Conservation (phyloP, 2,888 invertebrate genomes). For the Apamea crenata region DNA sequence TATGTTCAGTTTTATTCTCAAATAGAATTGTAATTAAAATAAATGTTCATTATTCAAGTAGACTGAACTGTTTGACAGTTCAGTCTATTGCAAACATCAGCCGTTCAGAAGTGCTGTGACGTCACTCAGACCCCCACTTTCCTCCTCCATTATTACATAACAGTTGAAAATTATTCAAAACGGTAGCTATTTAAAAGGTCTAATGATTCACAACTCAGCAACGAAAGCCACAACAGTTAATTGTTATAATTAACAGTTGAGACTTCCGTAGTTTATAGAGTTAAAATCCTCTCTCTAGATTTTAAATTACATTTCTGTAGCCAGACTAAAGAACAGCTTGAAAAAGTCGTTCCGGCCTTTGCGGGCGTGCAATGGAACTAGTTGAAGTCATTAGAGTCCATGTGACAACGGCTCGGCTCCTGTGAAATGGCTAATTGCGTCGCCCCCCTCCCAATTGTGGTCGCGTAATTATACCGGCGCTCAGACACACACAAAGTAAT, state of each 20-base stretch:
- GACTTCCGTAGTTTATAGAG: slow-evolving; percentile 48
- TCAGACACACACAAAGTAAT: slow-evolving; percentile 66
- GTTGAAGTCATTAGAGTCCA: slow-evolving; percentile 72
- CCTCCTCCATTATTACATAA: background rate
- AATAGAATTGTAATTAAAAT: background rate
- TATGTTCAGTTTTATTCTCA: background rate
- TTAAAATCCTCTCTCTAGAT: slow-evolving; percentile 48
- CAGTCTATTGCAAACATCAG: background rate
- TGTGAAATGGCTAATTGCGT: slow-evolving; percentile 75
- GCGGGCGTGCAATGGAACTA: slow-evolving; percentile 60
- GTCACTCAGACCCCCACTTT: background rate
- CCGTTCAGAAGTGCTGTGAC: background rate
- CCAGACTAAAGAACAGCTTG: slow-evolving; percentile 51
- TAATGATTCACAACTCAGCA: slow-evolving; percentile 39
- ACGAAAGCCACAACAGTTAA: slow-evolving; percentile 39
- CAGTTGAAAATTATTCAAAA: slow-evolving; percentile 18
- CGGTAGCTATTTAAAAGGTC: slow-evolving; percentile 19
- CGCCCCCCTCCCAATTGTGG: slow-evolving; percentile 72
- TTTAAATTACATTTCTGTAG: slow-evolving; percentile 60
- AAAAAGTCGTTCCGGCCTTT: slow-evolving; percentile 66
- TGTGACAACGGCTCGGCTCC: slow-evolving; percentile 72
- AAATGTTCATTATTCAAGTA: background rate
- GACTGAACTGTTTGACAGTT: too few species aligned
- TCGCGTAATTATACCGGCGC: slow-evolving; percentile 73
- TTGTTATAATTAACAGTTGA: slow-evolving; percentile 44